phyloP scores from a whole-genome alignment of 2,113 vertebrate species.

The Vidua chalybeata region DNA sequence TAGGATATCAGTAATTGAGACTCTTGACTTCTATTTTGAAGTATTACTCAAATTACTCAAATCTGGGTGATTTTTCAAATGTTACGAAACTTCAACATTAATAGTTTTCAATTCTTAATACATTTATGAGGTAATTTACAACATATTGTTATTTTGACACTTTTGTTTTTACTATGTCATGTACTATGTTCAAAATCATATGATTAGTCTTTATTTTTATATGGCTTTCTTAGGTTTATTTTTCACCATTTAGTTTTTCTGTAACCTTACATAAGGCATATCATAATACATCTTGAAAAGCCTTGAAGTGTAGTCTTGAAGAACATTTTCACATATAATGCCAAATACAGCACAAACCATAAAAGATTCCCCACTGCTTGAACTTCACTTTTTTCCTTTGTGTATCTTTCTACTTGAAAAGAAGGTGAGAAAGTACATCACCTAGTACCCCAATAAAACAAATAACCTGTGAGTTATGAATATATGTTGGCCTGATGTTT shows the following conservation, averaged over 20 bases:
- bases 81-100: rapidly evolving
- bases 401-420: background rate
- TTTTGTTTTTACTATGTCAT: background rate
- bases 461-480: background rate
- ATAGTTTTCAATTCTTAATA: background rate
- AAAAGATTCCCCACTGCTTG: background rate
- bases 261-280: background rate
- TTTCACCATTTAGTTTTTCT: background rate
- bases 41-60: background rate
- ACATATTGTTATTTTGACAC: background rate
- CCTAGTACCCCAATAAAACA: background rate
- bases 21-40: background rate
- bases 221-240: background rate
- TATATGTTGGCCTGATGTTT: background rate
- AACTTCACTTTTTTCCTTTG: background rate
- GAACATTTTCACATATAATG: background rate
- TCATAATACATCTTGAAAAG: background rate
- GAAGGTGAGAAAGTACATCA: background rate
- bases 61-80: background rate
- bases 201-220: background rate
- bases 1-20: background rate
- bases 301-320: background rate
- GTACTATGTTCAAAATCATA: background rate
- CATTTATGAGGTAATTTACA: background rate
- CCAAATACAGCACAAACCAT: background rate